Percentiles rank a stretch among this genome's conserved stretches.
These are phyloP conservation scores for Corythornis cristatus DNA, from an alignment of 2,113 vertebrate species.

Conservation along the genomic window DNA sequence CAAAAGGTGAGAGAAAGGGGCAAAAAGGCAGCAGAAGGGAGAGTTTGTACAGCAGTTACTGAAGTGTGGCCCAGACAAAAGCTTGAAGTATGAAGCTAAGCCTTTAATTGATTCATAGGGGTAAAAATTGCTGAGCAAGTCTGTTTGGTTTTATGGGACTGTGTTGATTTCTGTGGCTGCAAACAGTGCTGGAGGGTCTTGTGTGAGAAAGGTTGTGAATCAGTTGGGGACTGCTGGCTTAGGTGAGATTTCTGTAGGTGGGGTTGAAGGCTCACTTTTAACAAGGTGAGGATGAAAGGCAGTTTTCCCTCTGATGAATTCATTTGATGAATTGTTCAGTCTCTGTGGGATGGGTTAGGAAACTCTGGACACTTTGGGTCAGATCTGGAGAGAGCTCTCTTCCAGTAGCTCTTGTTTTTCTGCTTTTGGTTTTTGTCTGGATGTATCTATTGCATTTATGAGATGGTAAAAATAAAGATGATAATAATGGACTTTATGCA, in stretches of 20 bases:
- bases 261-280: not conserved
- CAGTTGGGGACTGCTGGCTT: not conserved
- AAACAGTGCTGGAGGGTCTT: not conserved
- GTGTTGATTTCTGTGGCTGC: not conserved
- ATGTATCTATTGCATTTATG: not conserved
- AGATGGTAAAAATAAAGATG: not conserved
- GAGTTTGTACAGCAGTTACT: not conserved
- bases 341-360: not conserved
- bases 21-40: not conserved
- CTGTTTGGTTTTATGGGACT: fast-evolving
- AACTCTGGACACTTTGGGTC: not conserved
- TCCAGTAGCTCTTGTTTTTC: not conserved
- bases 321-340: not conserved
- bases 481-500: not conserved
- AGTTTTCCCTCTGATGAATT: not conserved
- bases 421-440: not conserved
- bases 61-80: not conserved
- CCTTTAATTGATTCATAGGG: not conserved
- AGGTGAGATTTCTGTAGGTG: not conserved
- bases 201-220: not conserved
- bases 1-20: not conserved
- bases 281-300: not conserved
- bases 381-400: not conserved
- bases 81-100: not conserved
- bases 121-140: not conserved